Percentiles rank a stretch among this genome's conserved stretches.
These are phyloP conservation scores for Drosophila greeni DNA, from an alignment of 2,888 invertebrate genomes.

Conservation along the genomic window DNA sequence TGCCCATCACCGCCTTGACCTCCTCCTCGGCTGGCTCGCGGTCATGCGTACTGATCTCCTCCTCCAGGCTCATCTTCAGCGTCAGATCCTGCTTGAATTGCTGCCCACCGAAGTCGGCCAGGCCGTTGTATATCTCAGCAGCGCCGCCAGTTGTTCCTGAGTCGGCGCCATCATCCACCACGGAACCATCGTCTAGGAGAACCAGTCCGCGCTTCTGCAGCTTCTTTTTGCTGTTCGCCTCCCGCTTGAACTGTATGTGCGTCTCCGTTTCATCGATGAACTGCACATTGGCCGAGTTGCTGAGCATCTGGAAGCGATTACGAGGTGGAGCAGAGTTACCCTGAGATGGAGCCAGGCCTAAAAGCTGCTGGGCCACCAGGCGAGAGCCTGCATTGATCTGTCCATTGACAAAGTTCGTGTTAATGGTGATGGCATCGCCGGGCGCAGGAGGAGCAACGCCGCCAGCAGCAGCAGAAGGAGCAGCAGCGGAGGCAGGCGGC, in stretches of 20 bases:
- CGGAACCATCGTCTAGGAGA: constrained; percentile 83
- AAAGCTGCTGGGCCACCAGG: constrained; percentile 81
- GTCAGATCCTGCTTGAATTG: constrained; percentile 83
- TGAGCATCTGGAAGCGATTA: constrained; percentile 61
- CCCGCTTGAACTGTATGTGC: constrained; percentile 73
- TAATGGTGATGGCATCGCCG: constrained; percentile 67
- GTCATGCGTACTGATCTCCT: constrained; percentile 82
- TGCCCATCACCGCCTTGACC: constrained; percentile 87
- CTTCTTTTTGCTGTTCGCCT: constrained; percentile 43
- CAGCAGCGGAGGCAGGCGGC: neutral
- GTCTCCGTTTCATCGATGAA: constrained; percentile 81
- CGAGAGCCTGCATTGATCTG: constrained; percentile 82
- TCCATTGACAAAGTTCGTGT: constrained; percentile 82
- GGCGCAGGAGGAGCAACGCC: neutral
- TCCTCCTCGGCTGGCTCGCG: constrained; percentile 91
- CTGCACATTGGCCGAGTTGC: constrained; percentile 83
- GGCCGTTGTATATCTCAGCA: constrained; percentile 79
- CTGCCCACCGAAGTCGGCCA: constrained; percentile 85
- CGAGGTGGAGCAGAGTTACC: neutral
- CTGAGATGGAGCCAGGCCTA: constrained; percentile 54
- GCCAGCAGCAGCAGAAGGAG: neutral
- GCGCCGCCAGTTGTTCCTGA: neutral
- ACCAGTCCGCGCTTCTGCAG: constrained; percentile 84
- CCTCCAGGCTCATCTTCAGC: constrained; percentile 75
- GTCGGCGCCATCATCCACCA: constrained; percentile 82